Base-by-base conservation (phyloP, 2,888 invertebrate species). In the Cancer borealis region DNA sequence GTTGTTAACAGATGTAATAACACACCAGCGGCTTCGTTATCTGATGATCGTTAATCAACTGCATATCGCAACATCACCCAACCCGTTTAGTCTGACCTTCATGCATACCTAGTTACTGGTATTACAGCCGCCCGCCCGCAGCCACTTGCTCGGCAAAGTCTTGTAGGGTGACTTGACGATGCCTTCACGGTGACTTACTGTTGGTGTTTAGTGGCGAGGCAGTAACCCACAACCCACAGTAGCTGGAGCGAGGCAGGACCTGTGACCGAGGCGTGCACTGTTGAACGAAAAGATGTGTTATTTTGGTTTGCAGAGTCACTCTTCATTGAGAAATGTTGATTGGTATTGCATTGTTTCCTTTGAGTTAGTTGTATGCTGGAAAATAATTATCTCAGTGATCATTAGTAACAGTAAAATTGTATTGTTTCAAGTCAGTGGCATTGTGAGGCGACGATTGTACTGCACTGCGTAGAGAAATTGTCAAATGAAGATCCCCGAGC, bases 1-100 rank as follows among this genome's bases (percentile, higher is more conserved):
- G 90, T 79, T 94, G 92, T 94, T 94, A 94, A 94, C 92, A 94
- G 66, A 92, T 94, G 87, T 92, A 84, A 94, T 94, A 46, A 94
- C 79, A 94, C 84, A 91, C 54, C 88, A 79, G 90, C 8, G 73
- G 21, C 47, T n/a, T 89, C 73, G 88, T 93, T 93, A 93, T 93
- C 93, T 87, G 93, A 93, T 93, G 88, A 79, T 91, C 91, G 89
- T 92, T 92, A 94, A 88, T 92, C 89, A 89, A 49, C 39, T 84
- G 45, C 89, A 89, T 94, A 94, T 94, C 94, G 89, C 89, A 73
- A 79, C 89, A 94, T 92, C 94, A 92, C 66, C 90, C 79, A n/a
- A 88, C 94, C 90, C 92, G 92, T 94, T 94, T 88, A 60, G 60
- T 79, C 88, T 90, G 26, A 39, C 79, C 94, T 90, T 94, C 94